Evolutionary conservation across 2,888 invertebrate species (phyloP), one percentile per base, ranked within the genome.

Genomic region (Idaea aversata): DNA sequence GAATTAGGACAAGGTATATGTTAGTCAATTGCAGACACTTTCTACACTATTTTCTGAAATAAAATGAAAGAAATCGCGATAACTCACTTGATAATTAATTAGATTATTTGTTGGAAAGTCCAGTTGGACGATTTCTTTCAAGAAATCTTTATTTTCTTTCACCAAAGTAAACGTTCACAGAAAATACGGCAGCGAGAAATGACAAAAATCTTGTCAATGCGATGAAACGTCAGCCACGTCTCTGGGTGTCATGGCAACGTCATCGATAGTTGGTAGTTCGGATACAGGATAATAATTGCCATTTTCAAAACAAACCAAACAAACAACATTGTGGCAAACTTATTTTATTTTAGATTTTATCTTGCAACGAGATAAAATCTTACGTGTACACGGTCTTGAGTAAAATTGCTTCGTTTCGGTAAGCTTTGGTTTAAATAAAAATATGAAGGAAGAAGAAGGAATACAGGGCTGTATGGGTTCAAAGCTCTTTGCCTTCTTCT

Each of bases 141-240:
- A 13, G 47, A 47, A 15, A 58, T 6, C 15, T 58, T 58, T 58
- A 58, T 4, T 58, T 58, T 58, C 15, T 16, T n/a, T 58, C 58
- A 58, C 58, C 5, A 58, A 58, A 58, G 16, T 6, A 7, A 15
- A 15, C 58, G 16, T 58, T 58, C 15, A 58, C 58, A 58, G 16
- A 59, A 15, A 16, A 15, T 59, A 59, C 58, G 15, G 15, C 58
- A 59, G 5, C 10, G 16, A 59, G 58, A 15, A 70, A 59, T 72
- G 72, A 71, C 72, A 71, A 36, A 57, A 65, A 67, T 67, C 57
- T 68, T 73, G 70, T 4, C 7, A 47, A 79, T 75, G 76, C 77
- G 77, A 79, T 77, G 77, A 71, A 86, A 91, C 86, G 92, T 90
- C 92, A 92, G 91, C 92, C 92, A 93, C 92, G 92, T 93, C 81